Evolutionary conservation across 2,797 vertebrate genomes (phyloP).

Genomic region (Hydrocynus forskahlii): DNA sequence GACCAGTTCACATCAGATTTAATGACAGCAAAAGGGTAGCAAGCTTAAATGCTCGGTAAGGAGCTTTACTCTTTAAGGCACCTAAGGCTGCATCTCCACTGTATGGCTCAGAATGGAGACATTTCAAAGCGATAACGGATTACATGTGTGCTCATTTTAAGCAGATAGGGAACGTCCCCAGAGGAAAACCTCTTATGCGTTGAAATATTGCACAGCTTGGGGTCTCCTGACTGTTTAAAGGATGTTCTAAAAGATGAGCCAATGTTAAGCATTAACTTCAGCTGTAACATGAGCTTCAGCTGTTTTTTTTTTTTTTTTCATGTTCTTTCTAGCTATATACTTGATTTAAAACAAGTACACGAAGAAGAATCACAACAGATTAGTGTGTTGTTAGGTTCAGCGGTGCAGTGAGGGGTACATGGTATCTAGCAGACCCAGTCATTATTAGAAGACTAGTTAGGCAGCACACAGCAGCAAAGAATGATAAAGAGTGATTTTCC

Average conservation of each 20-base stretch:
- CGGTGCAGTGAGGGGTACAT: neutral
- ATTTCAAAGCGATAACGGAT: conserved; percentile 60
- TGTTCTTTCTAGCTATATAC: neutral
- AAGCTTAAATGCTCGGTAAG: conserved; percentile 55
- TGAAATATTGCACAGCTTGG: neutral
- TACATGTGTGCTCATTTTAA: conserved; percentile 59
- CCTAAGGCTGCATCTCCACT: conserved; percentile 26
- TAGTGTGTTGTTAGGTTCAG: no score
- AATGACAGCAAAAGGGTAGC: conserved; percentile 58
- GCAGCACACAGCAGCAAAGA: no score
- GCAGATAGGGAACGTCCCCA: conserved; percentile 33
- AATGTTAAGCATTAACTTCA: neutral
- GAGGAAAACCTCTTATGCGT: conserved; percentile 23
- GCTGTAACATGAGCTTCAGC: neutral
- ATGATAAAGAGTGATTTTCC: no score
- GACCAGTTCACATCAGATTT: conserved; percentile 55
- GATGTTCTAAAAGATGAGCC: neutral
- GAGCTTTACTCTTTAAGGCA: conserved; percentile 55
- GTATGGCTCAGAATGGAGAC: conserved; percentile 50
- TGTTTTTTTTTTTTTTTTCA: neutral
- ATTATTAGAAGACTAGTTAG: no score
- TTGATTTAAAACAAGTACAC: neutral
- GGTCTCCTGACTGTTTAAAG: neutral
- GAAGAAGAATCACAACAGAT: neutral
- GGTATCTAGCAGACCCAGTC: neutral